Percentiles rank a stretch among this genome's conserved stretches.
These are phyloP conservation scores for Poeciliopsis infans DNA, from an alignment of 2,797 vertebrate genomes.

Conservation along the genomic window DNA sequence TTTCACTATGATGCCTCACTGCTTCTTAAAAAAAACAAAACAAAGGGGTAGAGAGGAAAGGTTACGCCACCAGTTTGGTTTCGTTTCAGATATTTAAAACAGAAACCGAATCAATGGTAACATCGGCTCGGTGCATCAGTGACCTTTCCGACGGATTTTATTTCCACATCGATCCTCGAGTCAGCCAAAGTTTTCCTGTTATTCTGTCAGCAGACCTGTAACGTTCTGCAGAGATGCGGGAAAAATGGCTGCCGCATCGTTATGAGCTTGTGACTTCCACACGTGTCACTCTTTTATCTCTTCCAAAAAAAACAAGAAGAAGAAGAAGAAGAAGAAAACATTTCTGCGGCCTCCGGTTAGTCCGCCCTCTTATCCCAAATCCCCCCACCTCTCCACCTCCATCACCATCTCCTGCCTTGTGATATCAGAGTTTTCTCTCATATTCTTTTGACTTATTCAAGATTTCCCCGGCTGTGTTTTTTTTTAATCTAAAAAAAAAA, in stretches of 20 bases:
- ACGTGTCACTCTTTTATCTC: conserved; percentile 48
- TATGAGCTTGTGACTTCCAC: conserved; percentile 32
- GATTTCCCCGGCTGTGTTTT: conserved; percentile 74
- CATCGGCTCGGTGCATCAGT: conserved; percentile 11
- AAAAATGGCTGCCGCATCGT: conserved; percentile 21
- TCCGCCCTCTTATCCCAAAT: conserved; percentile 65
- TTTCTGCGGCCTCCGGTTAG: conserved; percentile 39
- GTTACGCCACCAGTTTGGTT: too few relatives aligned
- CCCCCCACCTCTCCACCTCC: conserved; percentile 9
- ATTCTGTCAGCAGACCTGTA: conserved; percentile 39
- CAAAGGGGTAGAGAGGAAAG: too few relatives aligned
- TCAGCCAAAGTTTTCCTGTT: conserved; percentile 32
- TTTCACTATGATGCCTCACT: too few relatives aligned
- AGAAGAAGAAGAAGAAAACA: conserved; percentile 24
- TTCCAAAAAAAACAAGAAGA: conserved; percentile 43
- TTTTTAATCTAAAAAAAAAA: conserved; percentile 81
- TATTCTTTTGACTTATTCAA: conserved; percentile 82
- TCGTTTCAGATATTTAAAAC: too few relatives aligned
- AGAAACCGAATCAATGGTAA: too few relatives aligned
- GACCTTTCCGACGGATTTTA: conserved; percentile 22
- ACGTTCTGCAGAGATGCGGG: conserved; percentile 14
- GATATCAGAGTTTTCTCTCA: conserved; percentile 73
- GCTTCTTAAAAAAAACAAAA: too few relatives aligned
- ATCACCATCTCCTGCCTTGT: conserved; percentile 27
- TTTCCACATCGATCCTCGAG: conserved; percentile 42